Percentiles rank a stretch among this genome's conserved stretches.
Evolutionary conservation across 2,888 invertebrate species (phyloP).

Genomic region (Marasmarcha lunaedactyla): DNA sequence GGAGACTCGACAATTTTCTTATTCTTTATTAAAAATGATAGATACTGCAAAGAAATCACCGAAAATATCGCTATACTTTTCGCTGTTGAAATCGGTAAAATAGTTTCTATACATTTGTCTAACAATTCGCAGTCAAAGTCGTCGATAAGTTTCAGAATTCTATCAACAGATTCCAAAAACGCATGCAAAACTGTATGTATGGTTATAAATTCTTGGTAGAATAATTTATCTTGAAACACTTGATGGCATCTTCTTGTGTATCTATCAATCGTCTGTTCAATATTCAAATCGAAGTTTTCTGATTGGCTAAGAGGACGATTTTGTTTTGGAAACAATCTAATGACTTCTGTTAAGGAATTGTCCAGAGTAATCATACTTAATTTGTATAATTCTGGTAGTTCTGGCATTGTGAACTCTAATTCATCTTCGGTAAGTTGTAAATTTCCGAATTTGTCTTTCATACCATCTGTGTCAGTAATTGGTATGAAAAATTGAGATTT

Average conservation of each 20-base stretch:
- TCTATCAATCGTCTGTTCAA: constrained; percentile 55
- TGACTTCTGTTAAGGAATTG: constrained; percentile 44
- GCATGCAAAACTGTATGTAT: constrained; percentile 46
- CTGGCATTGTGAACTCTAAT: constrained; percentile 39
- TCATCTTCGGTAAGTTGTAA: constrained; percentile 48
- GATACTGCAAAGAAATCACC: constrained; percentile 55
- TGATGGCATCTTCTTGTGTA: constrained; percentile 60
- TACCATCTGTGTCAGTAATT: constrained; percentile 37
- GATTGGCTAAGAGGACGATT: constrained; percentile 59
- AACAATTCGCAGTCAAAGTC: constrained; percentile 50
- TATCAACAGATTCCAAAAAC: constrained; percentile 34
- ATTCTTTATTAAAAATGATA: constrained; percentile 61
- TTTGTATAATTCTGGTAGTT: constrained; percentile 43
- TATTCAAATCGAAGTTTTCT: constrained; percentile 49
- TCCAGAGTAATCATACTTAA: constrained; percentile 37
- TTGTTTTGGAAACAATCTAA: constrained; percentile 56
- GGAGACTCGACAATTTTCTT: constrained; percentile 58
- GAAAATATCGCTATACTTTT: constrained; percentile 50
- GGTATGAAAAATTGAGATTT: constrained; percentile 64
- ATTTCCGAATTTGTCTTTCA: constrained; percentile 48
- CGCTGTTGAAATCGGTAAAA: constrained; percentile 38
- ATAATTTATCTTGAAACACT: constrained; percentile 60
- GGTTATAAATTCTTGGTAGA: constrained; percentile 52
- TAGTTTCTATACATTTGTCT: constrained; percentile 50
- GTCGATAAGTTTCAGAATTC: constrained; percentile 37